Evolutionary conservation across 2,888 invertebrate genomes (phyloP), one percentile per base, ranked within the genome.

Genomic region (Melanotus villosus): DNA sequence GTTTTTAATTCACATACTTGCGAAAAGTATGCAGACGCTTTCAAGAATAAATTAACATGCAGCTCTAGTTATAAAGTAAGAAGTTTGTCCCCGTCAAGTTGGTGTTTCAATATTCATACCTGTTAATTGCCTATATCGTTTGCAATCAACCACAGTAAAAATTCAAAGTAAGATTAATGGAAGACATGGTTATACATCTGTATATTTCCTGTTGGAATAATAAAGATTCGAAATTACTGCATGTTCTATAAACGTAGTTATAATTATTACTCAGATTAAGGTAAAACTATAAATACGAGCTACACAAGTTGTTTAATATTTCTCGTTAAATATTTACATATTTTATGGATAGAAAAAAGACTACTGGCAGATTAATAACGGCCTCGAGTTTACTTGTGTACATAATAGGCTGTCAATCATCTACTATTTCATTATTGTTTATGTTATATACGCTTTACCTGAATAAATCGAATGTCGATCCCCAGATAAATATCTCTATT

Each of bases 361-460:
- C 34, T 60, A 34, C 18, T 21, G 19, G 45, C 34, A 60, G 18
- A 32, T 60, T 60, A 60, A 26, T 26, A 43, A 58, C n/a, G 60
- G 71, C 23, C 21, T 47, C 18, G 12, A 4, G 32, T 70, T 72
- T 70, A 70, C 72, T 72, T 73, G 72, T 71, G 63, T 68, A 70
- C 65, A 70, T 70, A 73, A 75, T 74, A 62, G 57, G 62, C 70
- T 72, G 73, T 76, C 74, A 73, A 73, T 76, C 74, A 74, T 5
- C 21, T 7, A 2, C 41, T 41, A 1, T 32, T 32, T 10, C 10
- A 3, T 32, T 32, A 10, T 32, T 32, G 32, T 32, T 32, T 32
- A 32, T 32, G 7, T 1, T n/a, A n/a, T n/a, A n/a, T n/a, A n/a
- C n/a, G n/a, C n/a, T n/a, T n/a, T n/a, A n/a, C n/a, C n/a, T n/a